Evolutionary conservation across 2,888 invertebrate genomes (phyloP).

Genomic region (Aspidapion aeneum): DNA sequence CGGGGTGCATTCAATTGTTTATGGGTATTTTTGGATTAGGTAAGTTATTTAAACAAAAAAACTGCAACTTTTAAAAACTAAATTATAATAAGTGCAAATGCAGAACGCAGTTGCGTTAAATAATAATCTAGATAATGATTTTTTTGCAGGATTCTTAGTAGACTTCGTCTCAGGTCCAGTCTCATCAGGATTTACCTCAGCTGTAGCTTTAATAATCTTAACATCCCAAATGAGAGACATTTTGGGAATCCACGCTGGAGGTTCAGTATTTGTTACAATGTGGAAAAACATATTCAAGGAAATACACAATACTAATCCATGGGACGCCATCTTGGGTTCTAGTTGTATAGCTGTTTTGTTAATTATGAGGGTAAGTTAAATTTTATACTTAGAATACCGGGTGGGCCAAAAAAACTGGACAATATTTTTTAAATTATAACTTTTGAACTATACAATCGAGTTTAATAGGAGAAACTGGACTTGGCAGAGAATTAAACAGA

Average conservation of each 20-base stretch:
- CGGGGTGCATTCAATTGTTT: conserved; percentile 69
- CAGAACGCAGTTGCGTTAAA: too few species aligned
- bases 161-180: conserved; percentile 90
- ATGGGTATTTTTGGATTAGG: conserved; percentile 83
- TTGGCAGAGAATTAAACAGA: too few species aligned
- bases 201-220: conserved; percentile 83
- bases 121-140: too few species aligned
- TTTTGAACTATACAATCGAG: too few species aligned
- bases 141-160: conserved; percentile 81
- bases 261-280: conserved; percentile 74
- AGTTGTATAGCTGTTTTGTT: conserved; percentile 72
- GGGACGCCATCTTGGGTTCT: conserved; percentile 75
- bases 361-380: conserved; percentile 65
- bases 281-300: conserved; percentile 70
- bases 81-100: background rate
- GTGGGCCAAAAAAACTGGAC: too few species aligned
- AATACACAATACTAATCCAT: conserved; percentile 61
- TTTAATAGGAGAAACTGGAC: too few species aligned
- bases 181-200: conserved; percentile 87
- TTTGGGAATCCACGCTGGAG: conserved; percentile 67
- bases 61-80: background rate
- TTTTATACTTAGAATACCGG: too few species aligned
- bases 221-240: conserved; percentile 84
- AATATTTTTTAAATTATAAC: too few species aligned
- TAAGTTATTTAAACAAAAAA: too few species aligned